Conservation (phyloP, 2,113 vertebrate genomes). For the Fregetta grallaria region DNA sequence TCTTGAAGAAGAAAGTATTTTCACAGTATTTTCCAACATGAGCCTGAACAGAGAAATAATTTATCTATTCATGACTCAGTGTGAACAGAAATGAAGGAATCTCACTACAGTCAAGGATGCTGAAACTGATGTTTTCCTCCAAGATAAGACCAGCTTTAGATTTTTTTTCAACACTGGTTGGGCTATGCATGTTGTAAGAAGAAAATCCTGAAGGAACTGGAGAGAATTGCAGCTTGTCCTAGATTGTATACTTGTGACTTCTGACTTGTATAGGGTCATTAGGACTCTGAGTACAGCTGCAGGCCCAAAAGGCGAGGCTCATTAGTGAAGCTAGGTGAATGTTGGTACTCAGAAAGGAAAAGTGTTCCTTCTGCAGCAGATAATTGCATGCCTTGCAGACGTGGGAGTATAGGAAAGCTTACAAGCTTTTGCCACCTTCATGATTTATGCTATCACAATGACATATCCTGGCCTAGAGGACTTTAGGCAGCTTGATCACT, state of each 20-base stretch:
- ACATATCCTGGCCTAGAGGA: not conserved
- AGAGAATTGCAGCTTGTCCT: not conserved
- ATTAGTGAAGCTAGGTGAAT: not conserved
- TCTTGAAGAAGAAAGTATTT: not conserved
- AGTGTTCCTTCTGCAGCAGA: not conserved
- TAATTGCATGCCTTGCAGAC: not conserved
- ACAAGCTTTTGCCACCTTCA: not conserved
- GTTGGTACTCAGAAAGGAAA: not conserved
- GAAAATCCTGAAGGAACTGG: not conserved
- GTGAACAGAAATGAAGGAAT: not conserved
- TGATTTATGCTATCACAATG: not conserved
- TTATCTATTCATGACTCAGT: not conserved
- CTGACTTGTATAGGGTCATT: not conserved
- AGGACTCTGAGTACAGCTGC: not conserved
- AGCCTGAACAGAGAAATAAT: not conserved
- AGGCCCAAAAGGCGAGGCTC: not conserved
- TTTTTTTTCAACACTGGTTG: not conserved
- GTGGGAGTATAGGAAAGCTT: not conserved
- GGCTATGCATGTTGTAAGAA: not conserved
- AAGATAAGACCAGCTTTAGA: not conserved
- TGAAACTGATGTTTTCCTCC: not conserved
- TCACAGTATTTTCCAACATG: not conserved
- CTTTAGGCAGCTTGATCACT: not conserved
- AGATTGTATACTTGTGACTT: not conserved
- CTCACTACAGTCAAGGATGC: not conserved